These are phyloP conservation scores for Rhyacophila brunnea DNA, from an alignment of 1,140 invertebrate species.

Conservation along the genomic window DNA sequence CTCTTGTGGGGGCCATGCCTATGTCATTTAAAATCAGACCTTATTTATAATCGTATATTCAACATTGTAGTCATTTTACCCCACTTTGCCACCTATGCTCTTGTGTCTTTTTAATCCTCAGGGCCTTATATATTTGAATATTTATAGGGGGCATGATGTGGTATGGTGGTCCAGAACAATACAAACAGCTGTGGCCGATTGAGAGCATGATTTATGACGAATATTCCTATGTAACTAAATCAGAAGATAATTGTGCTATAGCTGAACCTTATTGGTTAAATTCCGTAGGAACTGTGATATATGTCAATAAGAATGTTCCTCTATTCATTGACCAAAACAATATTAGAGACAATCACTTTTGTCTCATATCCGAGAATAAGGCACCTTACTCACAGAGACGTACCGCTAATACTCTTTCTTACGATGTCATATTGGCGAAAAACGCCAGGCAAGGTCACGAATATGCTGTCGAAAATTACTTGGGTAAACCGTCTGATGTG, in stretches of 20 bases:
- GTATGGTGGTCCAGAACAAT: constrained; percentile 62
- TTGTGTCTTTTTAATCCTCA: too few species aligned
- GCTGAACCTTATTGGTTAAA: constrained; percentile 78
- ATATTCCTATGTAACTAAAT: constrained; percentile 60
- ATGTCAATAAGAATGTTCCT: constrained; percentile 63
- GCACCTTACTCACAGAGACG: constrained; percentile 53
- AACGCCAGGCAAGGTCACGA: constrained; percentile 67
- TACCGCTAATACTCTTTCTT: constrained; percentile 54
- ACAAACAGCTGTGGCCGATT: constrained; percentile 65
- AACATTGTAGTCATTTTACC: too few species aligned
- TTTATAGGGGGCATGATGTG: constrained; percentile 43
- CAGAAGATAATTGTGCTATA: constrained; percentile 63
- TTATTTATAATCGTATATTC: too few species aligned
- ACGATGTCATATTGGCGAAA: constrained; percentile 61
- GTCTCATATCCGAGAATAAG: constrained; percentile 61
- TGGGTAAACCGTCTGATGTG: constrained; percentile 62
- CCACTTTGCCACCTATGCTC: too few species aligned
- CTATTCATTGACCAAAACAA: constrained; percentile 72
- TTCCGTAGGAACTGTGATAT: constrained; percentile 68
- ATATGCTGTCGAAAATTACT: constrained; percentile 58
- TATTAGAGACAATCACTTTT: constrained; percentile 55
- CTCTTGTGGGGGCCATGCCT: too few species aligned
- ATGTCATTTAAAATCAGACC: too few species aligned
- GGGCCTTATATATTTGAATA: too few species aligned
- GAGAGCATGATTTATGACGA: constrained; percentile 59